Conservation (phyloP, 2,113 vertebrate species). For the Vulpes ferrilata region DNA sequence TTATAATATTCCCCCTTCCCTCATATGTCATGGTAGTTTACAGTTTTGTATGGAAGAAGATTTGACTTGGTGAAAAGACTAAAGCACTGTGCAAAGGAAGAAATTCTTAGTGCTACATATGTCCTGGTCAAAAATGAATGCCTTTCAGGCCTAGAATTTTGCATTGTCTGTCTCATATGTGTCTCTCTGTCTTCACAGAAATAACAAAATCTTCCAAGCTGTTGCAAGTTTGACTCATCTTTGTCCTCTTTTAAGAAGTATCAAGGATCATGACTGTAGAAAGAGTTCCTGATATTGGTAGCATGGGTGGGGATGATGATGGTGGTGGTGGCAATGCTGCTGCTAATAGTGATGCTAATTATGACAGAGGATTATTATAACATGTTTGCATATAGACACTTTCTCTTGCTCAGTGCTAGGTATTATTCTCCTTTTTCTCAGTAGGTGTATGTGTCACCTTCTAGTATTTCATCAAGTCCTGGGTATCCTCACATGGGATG, state of each 20-base stretch:
- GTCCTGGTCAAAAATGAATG: background rate
- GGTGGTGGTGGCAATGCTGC: background rate
- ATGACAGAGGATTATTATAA: background rate
- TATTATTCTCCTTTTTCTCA: background rate
- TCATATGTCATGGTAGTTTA: background rate
- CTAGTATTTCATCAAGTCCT: background rate
- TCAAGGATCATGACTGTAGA: background rate
- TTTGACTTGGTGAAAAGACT: background rate
- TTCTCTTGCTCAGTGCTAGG: background rate
- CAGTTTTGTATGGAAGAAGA: background rate
- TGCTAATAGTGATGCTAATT: accelerated
- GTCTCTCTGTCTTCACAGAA: background rate
- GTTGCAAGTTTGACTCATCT: background rate
- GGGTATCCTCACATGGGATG: background rate
- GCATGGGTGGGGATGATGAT: background rate
- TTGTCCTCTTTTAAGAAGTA: background rate
- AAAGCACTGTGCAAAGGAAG: background rate
- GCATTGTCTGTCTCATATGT: background rate
- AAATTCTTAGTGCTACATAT: background rate
- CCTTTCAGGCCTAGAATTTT: background rate
- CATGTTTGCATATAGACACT: background rate
- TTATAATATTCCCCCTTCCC: background rate
- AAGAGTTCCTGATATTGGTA: background rate
- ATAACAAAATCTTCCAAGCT: background rate
- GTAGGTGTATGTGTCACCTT: background rate